Conservation (phyloP, 2,797 vertebrate species). For the Labroides dimidiatus region DNA sequence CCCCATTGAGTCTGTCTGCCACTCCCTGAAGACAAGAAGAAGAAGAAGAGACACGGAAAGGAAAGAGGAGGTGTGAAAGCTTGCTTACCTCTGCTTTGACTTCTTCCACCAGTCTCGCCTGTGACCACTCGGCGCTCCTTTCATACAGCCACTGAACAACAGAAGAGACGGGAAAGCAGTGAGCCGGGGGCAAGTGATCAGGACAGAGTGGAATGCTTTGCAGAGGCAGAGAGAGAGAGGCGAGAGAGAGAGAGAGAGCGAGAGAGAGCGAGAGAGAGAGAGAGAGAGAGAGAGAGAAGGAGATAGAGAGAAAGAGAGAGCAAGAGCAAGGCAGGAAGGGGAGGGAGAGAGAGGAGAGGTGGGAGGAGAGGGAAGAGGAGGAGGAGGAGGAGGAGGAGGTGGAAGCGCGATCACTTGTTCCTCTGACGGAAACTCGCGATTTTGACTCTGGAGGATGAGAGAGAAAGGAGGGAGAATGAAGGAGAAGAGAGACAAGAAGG, state of each 20-base stretch:
- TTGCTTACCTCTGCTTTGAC: conserved; percentile 91
- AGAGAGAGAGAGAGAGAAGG: too few relatives aligned
- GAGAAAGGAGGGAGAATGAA: conserved; percentile 56
- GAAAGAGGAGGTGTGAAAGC: conserved; percentile 17
- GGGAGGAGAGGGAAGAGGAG: conserved; percentile 66
- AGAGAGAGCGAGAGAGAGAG: conserved; percentile 48
- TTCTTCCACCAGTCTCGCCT: conserved; percentile 85
- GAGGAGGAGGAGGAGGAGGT: conserved; percentile 72
- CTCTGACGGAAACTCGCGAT: conserved; percentile 79
- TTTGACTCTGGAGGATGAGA: conserved; percentile 75
- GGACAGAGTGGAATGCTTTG: conserved; percentile 79
- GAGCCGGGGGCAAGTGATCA: conserved; percentile 73
- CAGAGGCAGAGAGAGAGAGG: conserved; percentile 67
- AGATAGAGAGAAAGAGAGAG: conserved; percentile 40
- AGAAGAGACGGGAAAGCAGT: conserved; percentile 72
- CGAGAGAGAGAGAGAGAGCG: conserved; percentile 21
- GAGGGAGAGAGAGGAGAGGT: conserved; percentile 21
- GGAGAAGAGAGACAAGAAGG: conserved; percentile 34
- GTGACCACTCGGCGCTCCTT: conserved; percentile 84
- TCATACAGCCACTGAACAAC: conserved; percentile 89
- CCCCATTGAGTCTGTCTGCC: conserved; percentile 56
- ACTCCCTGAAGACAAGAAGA: conserved; percentile 63
- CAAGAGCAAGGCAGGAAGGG: conserved; percentile 33
- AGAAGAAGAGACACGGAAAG: conserved; percentile 35
- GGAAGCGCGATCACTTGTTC: conserved; percentile 80